phyloP scores from a whole-genome alignment of 2,797 vertebrate species.

The Lacerta bilineata region DNA sequence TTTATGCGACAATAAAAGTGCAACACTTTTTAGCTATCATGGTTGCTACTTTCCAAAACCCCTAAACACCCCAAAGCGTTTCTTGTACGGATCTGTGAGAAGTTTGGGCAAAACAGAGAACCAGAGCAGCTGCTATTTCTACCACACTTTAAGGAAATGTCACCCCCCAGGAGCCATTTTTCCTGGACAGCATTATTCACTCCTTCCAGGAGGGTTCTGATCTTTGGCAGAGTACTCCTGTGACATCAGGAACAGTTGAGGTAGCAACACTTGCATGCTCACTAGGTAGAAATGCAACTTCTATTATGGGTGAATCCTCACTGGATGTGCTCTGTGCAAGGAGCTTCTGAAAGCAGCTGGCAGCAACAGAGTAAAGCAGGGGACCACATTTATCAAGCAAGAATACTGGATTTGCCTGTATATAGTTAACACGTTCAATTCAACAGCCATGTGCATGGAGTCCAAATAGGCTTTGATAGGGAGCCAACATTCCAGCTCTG shows the following conservation, averaged over 20 bases:
- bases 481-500: background rate
- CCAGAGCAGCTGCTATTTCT: background rate
- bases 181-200: background rate
- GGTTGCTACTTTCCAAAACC: background rate
- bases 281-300: background rate
- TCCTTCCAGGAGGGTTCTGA: too few relatives aligned
- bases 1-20: background rate
- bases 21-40: background rate
- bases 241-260: background rate
- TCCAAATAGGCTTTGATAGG: background rate
- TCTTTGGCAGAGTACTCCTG: background rate
- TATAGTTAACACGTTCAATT: background rate
- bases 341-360: background rate
- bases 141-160: background rate
- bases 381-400: background rate
- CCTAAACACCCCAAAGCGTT: background rate
- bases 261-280: background rate
- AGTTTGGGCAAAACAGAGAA: background rate
- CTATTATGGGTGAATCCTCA: background rate
- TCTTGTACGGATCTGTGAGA: background rate
- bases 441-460: too few relatives aligned
- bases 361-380: background rate
- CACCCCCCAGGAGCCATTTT: background rate
- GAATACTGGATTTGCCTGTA: background rate
- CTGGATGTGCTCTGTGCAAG: background rate